phyloP scores from a whole-genome alignment of 2,888 invertebrate genomes.

The Drosophila dives region DNA sequence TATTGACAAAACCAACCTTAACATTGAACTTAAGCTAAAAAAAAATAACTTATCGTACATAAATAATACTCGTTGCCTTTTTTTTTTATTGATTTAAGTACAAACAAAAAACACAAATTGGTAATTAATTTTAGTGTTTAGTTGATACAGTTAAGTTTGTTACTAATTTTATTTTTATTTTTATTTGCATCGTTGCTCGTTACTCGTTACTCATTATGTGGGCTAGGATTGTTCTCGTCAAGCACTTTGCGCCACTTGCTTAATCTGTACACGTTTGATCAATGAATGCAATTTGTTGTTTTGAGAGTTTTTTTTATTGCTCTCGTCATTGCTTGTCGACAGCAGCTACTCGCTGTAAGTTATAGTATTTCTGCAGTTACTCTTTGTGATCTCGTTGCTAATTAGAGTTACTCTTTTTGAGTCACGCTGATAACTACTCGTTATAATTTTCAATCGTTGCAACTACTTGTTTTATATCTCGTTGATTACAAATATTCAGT shows the following conservation, averaged over 20 bases:
- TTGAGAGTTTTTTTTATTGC: background rate
- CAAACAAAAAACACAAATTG: constrained; percentile 53
- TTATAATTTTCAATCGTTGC: background rate
- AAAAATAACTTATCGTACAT: constrained; percentile 34
- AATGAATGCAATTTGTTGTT: background rate
- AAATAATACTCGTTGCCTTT: constrained; percentile 38
- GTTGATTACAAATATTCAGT: background rate
- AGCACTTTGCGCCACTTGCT: constrained; percentile 15
- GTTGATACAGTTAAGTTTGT: constrained; percentile 60
- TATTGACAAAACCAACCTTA: constrained; percentile 37
- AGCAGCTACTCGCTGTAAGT: background rate
- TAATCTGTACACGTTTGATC: background rate
- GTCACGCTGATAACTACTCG: background rate
- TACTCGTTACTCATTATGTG: constrained; percentile 27
- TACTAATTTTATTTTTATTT: constrained; percentile 53
- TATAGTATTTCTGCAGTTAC: background rate
- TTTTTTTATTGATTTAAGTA: constrained; percentile 47
- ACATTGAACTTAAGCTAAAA: constrained; percentile 54
- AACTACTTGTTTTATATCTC: background rate
- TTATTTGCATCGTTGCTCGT: constrained; percentile 29
- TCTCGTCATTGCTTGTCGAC: background rate
- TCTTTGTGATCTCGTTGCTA: background rate
- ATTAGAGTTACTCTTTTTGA: background rate
- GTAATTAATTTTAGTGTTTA: constrained; percentile 57
- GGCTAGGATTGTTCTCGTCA: constrained; percentile 13